Percentiles rank a stretch among this genome's conserved stretches.
phyloP scores from a whole-genome alignment of 2,113 vertebrate species.

The Gallinago jamesoni region DNA sequence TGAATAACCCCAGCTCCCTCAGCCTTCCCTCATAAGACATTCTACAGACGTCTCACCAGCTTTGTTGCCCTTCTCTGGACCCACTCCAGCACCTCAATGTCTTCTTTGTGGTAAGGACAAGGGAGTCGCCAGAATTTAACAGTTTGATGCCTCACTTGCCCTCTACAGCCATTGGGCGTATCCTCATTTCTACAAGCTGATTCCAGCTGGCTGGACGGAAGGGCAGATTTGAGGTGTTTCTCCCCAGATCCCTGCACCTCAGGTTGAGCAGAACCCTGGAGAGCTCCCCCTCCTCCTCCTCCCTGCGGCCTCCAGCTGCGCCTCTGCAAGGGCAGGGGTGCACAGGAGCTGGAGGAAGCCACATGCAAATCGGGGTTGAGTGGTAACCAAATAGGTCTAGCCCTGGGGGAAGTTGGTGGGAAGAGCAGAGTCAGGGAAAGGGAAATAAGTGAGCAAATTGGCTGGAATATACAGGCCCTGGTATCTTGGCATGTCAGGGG shows the following conservation, averaged over 20 bases:
- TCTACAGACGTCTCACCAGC: too few relatives aligned
- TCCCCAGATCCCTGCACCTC: slow-evolving; percentile 1
- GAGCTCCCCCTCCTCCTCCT: slow-evolving; percentile 34
- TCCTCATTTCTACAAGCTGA: not conserved
- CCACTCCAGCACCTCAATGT: too few relatives aligned
- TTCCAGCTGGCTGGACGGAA: not conserved
- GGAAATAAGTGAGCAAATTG: not conserved
- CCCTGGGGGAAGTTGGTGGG: not conserved
- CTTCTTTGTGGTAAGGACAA: too few relatives aligned
- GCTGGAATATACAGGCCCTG: not conserved
- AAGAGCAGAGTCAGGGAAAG: not conserved
- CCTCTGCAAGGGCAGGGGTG: not conserved
- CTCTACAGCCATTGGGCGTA: not conserved
- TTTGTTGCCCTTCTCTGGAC: too few relatives aligned
- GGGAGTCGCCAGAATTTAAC: not conserved
- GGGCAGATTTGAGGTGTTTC: not conserved
- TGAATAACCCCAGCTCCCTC: too few relatives aligned
- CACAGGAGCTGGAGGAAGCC: not conserved
- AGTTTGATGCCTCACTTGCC: not conserved
- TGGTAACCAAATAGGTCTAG: not conserved
- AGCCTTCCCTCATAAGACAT: too few relatives aligned
- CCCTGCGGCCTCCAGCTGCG: rapidly evolving
- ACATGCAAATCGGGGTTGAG: not conserved
- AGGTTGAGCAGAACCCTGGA: slow-evolving; percentile 62
- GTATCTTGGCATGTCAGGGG: not conserved